These are phyloP conservation scores for Diprion similis DNA, from an alignment of 1,140 invertebrate species.

Conservation along the genomic window DNA sequence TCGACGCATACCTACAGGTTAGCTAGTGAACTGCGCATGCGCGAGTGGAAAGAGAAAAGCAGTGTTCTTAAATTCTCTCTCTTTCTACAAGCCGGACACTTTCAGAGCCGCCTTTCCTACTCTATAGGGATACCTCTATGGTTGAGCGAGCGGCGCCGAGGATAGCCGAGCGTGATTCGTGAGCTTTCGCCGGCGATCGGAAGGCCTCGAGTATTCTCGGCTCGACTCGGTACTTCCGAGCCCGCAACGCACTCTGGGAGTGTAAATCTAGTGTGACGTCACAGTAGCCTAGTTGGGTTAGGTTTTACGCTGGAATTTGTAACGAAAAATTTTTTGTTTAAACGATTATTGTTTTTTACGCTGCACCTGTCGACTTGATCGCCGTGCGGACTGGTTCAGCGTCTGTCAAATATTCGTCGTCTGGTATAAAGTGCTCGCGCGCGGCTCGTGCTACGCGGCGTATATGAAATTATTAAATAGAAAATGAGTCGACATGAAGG, in stretches of 20 bases:
- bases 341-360: slow-evolving; percentile 68
- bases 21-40: no score
- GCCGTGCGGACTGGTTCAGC: slow-evolving; percentile 29
- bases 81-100: no score
- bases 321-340: slow-evolving; percentile 70
- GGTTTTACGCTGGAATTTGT: slow-evolving; percentile 72
- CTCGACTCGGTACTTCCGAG: not conserved
- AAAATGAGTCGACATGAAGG: slow-evolving; percentile 86
- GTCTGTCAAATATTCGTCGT: slow-evolving; percentile 32
- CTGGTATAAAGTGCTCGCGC: slow-evolving; percentile 57
- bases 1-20: no score
- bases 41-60: no score
- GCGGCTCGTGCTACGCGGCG: slow-evolving; percentile 63
- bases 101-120: no score
- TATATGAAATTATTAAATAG: slow-evolving; percentile 62
- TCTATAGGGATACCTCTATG: no score
- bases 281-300: slow-evolving; percentile 77
- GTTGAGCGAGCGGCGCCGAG: no score
- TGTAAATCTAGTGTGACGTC: slow-evolving; percentile 67
- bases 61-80: no score
- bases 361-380: slow-evolving; percentile 45
- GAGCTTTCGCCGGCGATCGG: not conserved
- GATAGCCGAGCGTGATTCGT: no score
- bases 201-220: not conserved
- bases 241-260: slow-evolving; percentile 26